phyloP scores from a whole-genome alignment of 2,797 vertebrate genomes.

The Sebastes variabilis region DNA sequence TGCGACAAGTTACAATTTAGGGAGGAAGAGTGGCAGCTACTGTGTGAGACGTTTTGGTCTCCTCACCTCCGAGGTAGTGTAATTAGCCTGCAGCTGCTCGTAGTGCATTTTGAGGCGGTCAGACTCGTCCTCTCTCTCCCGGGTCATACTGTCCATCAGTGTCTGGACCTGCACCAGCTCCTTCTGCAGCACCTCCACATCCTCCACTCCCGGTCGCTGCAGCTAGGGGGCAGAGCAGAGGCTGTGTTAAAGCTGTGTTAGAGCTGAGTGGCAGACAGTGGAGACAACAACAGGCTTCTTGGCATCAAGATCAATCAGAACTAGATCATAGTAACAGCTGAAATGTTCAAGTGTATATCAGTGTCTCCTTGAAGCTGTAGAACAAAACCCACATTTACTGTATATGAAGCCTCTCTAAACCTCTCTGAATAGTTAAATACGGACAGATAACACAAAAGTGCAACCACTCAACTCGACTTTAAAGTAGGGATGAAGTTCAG shows the following conservation, averaged over 20 bases:
- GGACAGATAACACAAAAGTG: background rate
- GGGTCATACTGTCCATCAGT: conserved; percentile 94
- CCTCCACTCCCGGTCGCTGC: conserved; percentile 96
- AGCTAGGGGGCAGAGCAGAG: conserved; percentile 81
- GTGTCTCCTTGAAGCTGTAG: background rate
- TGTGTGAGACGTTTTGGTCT: background rate
- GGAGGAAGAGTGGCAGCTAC: background rate
- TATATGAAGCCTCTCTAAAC: background rate
- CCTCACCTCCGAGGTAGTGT: conserved; percentile 91
- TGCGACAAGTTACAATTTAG: background rate
- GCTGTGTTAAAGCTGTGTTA: background rate
- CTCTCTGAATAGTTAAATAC: background rate
- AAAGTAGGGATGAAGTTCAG: background rate
- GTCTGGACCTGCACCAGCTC: conserved; percentile 98
- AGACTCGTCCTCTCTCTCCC: conserved; percentile 92
- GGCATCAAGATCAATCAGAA: background rate
- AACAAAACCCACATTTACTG: background rate
- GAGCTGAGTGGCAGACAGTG: rapidly evolving
- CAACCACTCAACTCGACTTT: background rate
- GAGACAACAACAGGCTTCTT: background rate
- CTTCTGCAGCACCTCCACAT: conserved; percentile 95
- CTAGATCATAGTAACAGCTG: background rate
- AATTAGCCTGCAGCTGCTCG: conserved; percentile 88
- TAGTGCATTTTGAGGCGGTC: conserved; percentile 90
- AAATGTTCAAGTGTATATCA: background rate